These are phyloP conservation scores for Rhingia campestris DNA, from an alignment of 2,888 invertebrate species.

Conservation along the genomic window DNA sequence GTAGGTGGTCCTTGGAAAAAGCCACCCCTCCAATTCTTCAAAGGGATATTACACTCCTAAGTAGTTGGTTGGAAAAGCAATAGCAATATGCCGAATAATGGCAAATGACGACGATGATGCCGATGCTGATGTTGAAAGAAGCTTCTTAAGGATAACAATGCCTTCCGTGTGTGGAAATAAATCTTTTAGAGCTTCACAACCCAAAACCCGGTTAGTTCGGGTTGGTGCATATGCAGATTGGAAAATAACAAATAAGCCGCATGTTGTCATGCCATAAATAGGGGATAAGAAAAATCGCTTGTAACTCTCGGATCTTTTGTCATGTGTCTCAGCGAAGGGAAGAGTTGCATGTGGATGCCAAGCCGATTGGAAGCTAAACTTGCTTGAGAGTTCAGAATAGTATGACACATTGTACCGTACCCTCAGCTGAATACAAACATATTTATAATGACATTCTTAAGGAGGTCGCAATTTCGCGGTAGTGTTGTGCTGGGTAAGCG, in stretches of 20 bases:
- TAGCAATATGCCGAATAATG: constrained; percentile 65
- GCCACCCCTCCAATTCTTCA: constrained; percentile 14
- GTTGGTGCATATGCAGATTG: constrained; percentile 59
- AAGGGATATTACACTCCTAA: constrained; percentile 55
- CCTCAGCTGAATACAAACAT: constrained; percentile 9
- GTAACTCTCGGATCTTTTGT: constrained; percentile 53
- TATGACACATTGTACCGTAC: neutral
- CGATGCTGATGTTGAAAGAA: constrained; percentile 55
- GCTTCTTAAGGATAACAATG: constrained; percentile 59
- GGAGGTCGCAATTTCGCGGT: constrained; percentile 41
- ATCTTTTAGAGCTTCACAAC: neutral
- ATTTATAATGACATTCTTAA: constrained; percentile 54
- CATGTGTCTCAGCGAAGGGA: neutral
- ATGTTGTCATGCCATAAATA: constrained; percentile 61
- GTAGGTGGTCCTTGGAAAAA: constrained; percentile 19
- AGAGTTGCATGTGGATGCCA: constrained; percentile 9
- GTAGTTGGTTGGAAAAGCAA: constrained; percentile 10
- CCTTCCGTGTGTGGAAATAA: constrained; percentile 2
- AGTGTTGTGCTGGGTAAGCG: constrained; percentile 31
- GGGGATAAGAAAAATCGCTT: constrained; percentile 52
- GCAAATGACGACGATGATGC: constrained; percentile 53
- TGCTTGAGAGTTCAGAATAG: constrained; percentile 46
- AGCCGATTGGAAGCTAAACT: constrained; percentile 38
- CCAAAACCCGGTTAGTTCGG: constrained; percentile 27
- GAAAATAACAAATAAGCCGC: constrained; percentile 67